These are phyloP conservation scores for Ganaspis sp. DNA, from an alignment of 1,140 invertebrate genomes.

Conservation along the genomic window DNA sequence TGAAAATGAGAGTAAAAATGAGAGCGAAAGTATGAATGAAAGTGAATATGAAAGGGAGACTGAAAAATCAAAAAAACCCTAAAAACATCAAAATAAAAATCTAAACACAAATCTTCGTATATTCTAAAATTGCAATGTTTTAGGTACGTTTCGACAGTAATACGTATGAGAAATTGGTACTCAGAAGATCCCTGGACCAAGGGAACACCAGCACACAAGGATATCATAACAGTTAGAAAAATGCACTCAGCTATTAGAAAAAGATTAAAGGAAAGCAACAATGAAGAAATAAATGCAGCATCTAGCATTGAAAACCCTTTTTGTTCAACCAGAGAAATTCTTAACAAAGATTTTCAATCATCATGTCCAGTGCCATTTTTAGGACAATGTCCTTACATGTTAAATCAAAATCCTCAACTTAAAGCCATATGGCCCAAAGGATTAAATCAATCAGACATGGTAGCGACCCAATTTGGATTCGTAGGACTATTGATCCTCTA, in stretches of 20 bases:
- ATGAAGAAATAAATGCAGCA: slow-evolving; percentile 47
- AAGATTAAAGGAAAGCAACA: slow-evolving; percentile 51
- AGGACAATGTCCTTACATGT: slow-evolving; percentile 65
- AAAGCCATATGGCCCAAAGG: slow-evolving; percentile 58
- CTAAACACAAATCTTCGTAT: not conserved
- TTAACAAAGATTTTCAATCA: no score
- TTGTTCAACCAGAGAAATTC: slow-evolving; percentile 58
- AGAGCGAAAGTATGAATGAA: no score
- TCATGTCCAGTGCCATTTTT: slow-evolving; percentile 48
- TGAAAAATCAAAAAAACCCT: not conserved
- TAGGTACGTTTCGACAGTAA: slow-evolving; percentile 73
- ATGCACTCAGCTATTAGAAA: slow-evolving; percentile 71
- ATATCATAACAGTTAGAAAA: slow-evolving; percentile 69
- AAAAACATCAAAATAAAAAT: not conserved
- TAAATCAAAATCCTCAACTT: slow-evolving; percentile 75
- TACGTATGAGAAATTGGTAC: slow-evolving; percentile 75
- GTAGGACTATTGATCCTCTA: slow-evolving; percentile 83
- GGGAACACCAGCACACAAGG: slow-evolving; percentile 65
- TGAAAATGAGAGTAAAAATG: no score
- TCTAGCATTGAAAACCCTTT: slow-evolving; percentile 72
- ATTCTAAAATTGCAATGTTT: not conserved
- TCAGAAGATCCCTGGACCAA: slow-evolving; percentile 71
- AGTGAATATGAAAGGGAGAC: no score
- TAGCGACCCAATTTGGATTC: slow-evolving; percentile 87
- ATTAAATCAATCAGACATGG: slow-evolving; percentile 85